Conservation (phyloP, 2,113 vertebrate species). For the Electrona antarctica region DNA sequence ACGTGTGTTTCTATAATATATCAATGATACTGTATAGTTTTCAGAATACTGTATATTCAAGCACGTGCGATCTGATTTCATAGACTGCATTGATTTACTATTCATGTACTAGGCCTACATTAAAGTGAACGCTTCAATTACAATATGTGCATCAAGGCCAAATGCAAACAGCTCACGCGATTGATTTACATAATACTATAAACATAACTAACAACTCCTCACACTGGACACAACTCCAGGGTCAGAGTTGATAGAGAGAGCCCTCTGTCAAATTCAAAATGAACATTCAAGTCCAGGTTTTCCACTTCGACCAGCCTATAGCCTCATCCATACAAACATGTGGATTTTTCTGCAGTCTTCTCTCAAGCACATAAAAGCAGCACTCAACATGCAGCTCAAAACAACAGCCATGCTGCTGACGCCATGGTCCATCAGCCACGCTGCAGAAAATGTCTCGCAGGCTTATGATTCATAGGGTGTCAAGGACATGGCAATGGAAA, state of each 20-base stretch:
- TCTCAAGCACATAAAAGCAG: constrained; percentile 15
- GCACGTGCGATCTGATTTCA: constrained; percentile 28
- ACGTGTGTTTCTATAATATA: not conserved
- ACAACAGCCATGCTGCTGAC: constrained; percentile 22
- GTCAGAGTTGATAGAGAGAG: constrained; percentile 70
- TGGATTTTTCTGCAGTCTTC: not conserved
- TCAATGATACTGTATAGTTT: constrained; percentile 37
- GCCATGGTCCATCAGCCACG: constrained; percentile 21
- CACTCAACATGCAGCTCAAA: not conserved
- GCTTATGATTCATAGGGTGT: too few species aligned
- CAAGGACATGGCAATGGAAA: too few species aligned
- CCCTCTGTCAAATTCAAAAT: constrained; percentile 78
- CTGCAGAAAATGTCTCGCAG: too few species aligned
- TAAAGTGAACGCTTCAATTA: not conserved
- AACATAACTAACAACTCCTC: constrained; percentile 53
- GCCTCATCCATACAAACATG: not conserved
- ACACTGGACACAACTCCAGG: constrained; percentile 54
- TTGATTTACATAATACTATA: constrained; percentile 23
- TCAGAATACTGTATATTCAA: constrained; percentile 17
- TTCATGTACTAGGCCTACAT: constrained; percentile 25
- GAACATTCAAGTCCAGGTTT: constrained; percentile 74
- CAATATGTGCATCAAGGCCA: constrained; percentile 23
- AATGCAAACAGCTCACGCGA: constrained; percentile 44
- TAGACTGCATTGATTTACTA: constrained; percentile 11
- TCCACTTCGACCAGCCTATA: not conserved